A percentile compares a stretch with the other conserved stretches of the same genome.
Evolutionary conservation across 2,888 invertebrate genomes (phyloP).

Genomic region (Brenthis ino): DNA sequence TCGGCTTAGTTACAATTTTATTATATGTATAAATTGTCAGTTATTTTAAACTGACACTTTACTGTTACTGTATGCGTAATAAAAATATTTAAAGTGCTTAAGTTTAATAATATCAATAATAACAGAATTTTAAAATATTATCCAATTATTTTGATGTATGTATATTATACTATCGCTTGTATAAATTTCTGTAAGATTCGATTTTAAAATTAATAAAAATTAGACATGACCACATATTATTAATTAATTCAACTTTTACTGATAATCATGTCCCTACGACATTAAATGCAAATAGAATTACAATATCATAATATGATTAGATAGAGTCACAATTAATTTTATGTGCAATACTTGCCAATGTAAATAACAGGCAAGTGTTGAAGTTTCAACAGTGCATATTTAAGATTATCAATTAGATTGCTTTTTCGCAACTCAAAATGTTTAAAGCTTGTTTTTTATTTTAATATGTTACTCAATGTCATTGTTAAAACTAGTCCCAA

Average conservation of each 20-base stretch:
- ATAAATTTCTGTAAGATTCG: too few relatives aligned
- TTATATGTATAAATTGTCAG: too few relatives aligned
- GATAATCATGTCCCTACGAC: constrained; percentile 22
- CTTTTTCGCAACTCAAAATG: constrained; percentile 38
- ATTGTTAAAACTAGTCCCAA: background rate
- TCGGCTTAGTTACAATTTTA: too few relatives aligned
- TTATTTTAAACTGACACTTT: too few relatives aligned
- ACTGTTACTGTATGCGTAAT: too few relatives aligned
- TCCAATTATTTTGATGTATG: too few relatives aligned
- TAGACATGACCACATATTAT: background rate
- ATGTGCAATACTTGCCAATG: constrained; percentile 38
- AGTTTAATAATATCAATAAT: too few relatives aligned
- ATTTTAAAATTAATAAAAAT: background rate
- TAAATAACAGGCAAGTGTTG: constrained; percentile 39
- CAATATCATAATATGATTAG: constrained; percentile 34
- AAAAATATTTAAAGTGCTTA: too few relatives aligned
- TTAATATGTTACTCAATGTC: constrained; percentile 8
- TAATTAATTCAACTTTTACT: background rate
- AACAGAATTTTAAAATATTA: too few relatives aligned
- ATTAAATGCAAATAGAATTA: constrained; percentile 23
- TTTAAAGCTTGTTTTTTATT: constrained; percentile 17
- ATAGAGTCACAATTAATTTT: constrained; percentile 32
- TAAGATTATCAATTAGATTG: constrained; percentile 44
- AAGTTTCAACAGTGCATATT: constrained; percentile 45
- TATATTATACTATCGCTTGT: too few relatives aligned